These are phyloP conservation scores for Drosophila oshimai DNA, from an alignment of 1,140 invertebrate species.

Conservation along the genomic window DNA sequence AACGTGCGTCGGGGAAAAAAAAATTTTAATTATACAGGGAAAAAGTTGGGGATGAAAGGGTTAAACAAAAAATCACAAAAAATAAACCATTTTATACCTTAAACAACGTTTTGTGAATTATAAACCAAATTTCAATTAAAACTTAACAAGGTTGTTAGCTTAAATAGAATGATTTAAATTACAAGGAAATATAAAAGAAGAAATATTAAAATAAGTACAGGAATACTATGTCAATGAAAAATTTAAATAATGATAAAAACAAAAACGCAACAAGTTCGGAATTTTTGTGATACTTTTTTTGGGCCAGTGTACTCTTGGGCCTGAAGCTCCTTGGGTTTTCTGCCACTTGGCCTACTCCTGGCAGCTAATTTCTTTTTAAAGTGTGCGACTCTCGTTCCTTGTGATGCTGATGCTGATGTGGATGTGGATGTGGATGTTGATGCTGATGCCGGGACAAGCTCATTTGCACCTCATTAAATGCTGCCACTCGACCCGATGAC, in stretches of 20 bases:
- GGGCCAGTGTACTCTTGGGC: conserved; percentile 1
- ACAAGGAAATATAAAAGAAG: too few relatives aligned
- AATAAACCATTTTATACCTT: too few relatives aligned
- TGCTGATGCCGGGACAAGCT: conserved; percentile 65
- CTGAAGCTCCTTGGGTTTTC: conserved; percentile 20
- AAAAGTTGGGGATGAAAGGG: too few relatives aligned
- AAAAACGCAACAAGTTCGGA: neutral
- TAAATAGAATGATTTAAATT: too few relatives aligned
- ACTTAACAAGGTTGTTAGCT: too few relatives aligned
- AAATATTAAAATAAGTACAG: too few relatives aligned
- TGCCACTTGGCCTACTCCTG: conserved; percentile 78
- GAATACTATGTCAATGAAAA: neutral
- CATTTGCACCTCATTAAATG: conserved; percentile 82
- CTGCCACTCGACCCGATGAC: conserved; percentile 77
- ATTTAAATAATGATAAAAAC: neutral
- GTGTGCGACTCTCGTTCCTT: conserved; percentile 53
- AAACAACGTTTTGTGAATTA: too few relatives aligned
- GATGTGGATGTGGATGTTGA: conserved; percentile 25
- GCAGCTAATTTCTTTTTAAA: conserved; percentile 78
- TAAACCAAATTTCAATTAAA: too few relatives aligned
- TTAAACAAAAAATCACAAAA: too few relatives aligned
- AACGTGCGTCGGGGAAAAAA: too few relatives aligned
- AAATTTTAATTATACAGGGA: too few relatives aligned
- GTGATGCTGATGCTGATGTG: conserved; percentile 9
- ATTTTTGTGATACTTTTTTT: accelerated